Conservation (phyloP, 2,113 vertebrate genomes). For the Phoenicopterus ruber region DNA sequence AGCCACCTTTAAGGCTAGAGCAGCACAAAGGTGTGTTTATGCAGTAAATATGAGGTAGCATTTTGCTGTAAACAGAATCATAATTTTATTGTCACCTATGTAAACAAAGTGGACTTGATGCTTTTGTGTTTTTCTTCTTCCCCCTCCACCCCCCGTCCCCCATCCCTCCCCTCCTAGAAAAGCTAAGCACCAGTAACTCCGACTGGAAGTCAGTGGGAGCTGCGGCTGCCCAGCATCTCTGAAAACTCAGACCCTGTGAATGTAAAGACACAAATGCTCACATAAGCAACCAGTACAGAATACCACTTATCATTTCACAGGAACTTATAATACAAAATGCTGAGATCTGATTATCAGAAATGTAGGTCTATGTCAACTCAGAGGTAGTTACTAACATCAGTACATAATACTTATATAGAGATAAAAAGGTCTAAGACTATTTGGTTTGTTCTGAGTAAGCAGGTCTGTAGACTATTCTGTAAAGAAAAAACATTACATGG, state of each 20-base stretch:
- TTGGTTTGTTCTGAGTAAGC: constrained; percentile 82
- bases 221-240: constrained; percentile 17
- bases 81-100: constrained; percentile 70
- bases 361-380: constrained; percentile 82
- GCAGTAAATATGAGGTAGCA: constrained; percentile 93
- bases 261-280: constrained; percentile 72
- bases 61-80: constrained; percentile 95
- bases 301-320: constrained; percentile 72
- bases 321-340: constrained; percentile 74
- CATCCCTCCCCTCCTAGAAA: constrained; percentile 18
- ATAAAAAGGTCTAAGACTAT: constrained; percentile 77
- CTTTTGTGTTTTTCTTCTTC: background rate
- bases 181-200: constrained; percentile 4
- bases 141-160: background rate
- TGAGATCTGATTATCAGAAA: constrained; percentile 74
- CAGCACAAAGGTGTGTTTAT: constrained; percentile 78
- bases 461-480: constrained; percentile 76
- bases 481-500: constrained; percentile 86
- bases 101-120: constrained; percentile 72
- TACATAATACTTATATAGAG: constrained; percentile 82
- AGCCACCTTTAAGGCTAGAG: constrained; percentile 75
- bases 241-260: constrained; percentile 59
- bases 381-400: constrained; percentile 97
- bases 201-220: background rate
- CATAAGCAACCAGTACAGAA: constrained; percentile 73